Conservation (phyloP, 2,888 invertebrate genomes). For the Noctua pronuba region DNA sequence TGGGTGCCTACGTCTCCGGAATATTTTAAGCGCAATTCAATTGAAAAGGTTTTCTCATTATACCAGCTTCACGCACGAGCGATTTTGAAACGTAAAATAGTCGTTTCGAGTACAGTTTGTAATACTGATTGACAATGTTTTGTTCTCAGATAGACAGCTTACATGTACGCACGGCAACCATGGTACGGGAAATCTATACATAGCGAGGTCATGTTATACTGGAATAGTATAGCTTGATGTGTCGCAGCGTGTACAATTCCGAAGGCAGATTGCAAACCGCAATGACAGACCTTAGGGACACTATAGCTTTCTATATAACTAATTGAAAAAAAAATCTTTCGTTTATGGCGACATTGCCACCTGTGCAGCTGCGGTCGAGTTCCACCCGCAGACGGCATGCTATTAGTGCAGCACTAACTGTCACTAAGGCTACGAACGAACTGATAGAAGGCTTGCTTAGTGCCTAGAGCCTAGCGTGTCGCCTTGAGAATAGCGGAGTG, state of each 20-base stretch:
- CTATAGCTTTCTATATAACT: neutral
- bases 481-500: too few relatives aligned
- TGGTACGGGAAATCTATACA: too few relatives aligned
- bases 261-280: neutral
- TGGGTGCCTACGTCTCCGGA: neutral
- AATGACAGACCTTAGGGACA: neutral
- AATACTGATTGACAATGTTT: slow-evolving; percentile 9
- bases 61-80: slow-evolving; percentile 24
- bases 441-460: neutral
- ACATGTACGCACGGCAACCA: too few relatives aligned
- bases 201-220: too few relatives aligned
- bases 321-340: neutral
- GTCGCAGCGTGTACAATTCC: neutral
- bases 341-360: too few relatives aligned
- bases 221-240: neutral
- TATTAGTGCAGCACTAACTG: neutral
- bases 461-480: too few relatives aligned
- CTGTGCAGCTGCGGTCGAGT: neutral
- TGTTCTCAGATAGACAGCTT: neutral
- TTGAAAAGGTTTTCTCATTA: slow-evolving; percentile 5
- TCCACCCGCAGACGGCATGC: neutral
- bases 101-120: neutral
- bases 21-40: slow-evolving; percentile 19
- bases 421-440: neutral
- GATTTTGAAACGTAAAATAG: neutral